Base-by-base conservation (phyloP, 2,888 invertebrate genomes). In the Erannis defoliaria region DNA sequence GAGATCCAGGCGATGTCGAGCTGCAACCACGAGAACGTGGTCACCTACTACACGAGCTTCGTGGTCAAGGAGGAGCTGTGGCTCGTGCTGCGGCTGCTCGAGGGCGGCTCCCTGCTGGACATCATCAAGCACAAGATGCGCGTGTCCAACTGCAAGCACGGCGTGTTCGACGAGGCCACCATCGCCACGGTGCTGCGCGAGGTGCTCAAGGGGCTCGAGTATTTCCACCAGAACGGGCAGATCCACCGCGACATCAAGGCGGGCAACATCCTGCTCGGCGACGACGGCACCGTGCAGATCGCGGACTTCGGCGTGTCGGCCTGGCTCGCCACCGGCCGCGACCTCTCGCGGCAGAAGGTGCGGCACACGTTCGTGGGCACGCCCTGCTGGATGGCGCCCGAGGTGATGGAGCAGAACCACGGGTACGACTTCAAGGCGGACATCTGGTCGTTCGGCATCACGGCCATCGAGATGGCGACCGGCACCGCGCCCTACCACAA, bases 341-440 rank as follows among this genome's bases (percentile, higher is more conserved):
- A 99, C 88, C 93, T 99, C 64, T 98, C 98, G 42, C 94, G 99
- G 29, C 99, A 99, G 88, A 98, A 98, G 90, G 98, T 99, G 54
- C 94, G 99, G 14, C 99, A 99, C 89, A 99, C 99, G 0, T 99
- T 99, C 91, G 99, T 99, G 5, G 99, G 99, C 49, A 99, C 99
- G 10, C 99, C 99, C 0, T 99, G 99, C 87, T 99, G 99, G 99
- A 99, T 99, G 99, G 99, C 99, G 12, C 99, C 99, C 6, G 99
- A 99, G 93, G 99, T 99, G 68, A 99, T 99, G 99, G 98, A 99
- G 88, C 98, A 97, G 95, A 98, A 98, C 89, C 98, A 98, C 85
- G 99, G 99, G 5, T 99, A 99, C 86, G 99, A 99, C 89, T 99
- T 99, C 92, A 99, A 99, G 90, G 99, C 99, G 2, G 95, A 95